Evolutionary conservation across 1,140 invertebrate genomes (phyloP).

Genomic region (Magallana ariakensis): DNA sequence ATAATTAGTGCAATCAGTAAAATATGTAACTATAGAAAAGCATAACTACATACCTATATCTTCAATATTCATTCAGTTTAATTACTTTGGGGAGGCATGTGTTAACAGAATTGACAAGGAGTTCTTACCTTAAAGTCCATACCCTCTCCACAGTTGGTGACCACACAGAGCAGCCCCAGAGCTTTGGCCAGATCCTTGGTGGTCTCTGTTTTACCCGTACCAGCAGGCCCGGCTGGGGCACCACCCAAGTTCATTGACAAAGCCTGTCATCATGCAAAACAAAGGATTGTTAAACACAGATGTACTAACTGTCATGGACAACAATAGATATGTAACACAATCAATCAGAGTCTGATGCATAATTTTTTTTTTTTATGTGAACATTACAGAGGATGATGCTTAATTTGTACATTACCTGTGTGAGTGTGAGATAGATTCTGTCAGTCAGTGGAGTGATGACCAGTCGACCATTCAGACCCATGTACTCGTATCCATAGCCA

Average conservation of each 20-base stretch:
- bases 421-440: constrained; percentile 93
- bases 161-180: constrained; percentile 90
- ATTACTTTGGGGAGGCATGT: background rate
- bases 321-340: too few species aligned
- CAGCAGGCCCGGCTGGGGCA: constrained; percentile 85
- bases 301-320: too few species aligned
- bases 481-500: constrained; percentile 96
- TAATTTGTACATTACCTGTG: constrained; percentile 78
- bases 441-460: constrained; percentile 95
- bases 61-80: too few species aligned
- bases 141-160: constrained; percentile 94
- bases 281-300: background rate
- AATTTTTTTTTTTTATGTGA: too few species aligned
- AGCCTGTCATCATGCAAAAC: constrained; percentile 81
- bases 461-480: constrained; percentile 93
- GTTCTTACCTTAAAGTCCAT: constrained; percentile 87
- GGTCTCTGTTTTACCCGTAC: constrained; percentile 95
- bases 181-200: constrained; percentile 94
- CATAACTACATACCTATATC: too few species aligned
- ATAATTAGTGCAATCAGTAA: too few species aligned
- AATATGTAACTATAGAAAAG: too few species aligned
- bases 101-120: background rate
- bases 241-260: constrained; percentile 92
- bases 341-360: too few species aligned
- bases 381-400: too few species aligned